Evolutionary conservation across 1,140 invertebrate species (phyloP), one percentile per base, ranked within the genome.

Genomic region (Pteromalus puparum): DNA sequence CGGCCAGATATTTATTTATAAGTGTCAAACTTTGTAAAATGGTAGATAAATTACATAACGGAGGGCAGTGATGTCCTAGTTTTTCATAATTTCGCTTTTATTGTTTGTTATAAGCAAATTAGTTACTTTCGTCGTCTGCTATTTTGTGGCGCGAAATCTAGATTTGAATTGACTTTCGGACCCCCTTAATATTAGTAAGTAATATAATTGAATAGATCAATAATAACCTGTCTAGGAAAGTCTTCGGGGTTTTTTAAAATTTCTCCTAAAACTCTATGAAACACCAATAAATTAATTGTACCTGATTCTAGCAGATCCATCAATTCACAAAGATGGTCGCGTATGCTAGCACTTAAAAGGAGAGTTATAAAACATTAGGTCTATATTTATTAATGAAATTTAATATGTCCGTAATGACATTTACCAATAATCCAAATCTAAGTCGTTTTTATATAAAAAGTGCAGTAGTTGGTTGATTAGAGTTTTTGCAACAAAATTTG

Each of bases 381-480:
- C 13, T 21, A 34, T 68, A 34, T 34, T 48, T 30, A 65, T 34
- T 15, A 74, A 74, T 21, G 10, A 38, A 42, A 42, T n/a, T 15
- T n/a, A 7, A 68, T 77, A 65, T 61, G 18, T 77, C 5, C 0
- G n/a, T 61, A n/a, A 61, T 61, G 67, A 83, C 24, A 67, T 21
- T 89, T 90, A 89, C 88, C 86, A 86, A 61, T 87, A 68, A 30
- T 81, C 34, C 74, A 95, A 68, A 87, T 94, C 87, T 10, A 96
- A 85, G 85, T 95, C 94, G 46, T 94, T 90, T 88, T 96, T 95
- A 89, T 97, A 94, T 73, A 97, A 88, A 87, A 95, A 92, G 48
- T 93, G 93, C 15, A 96, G 83, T 24, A 97, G 88, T 76, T 96
- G 95, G 85, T 95, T 96, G 4, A 96, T 92, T 70, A 97, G 89